phyloP scores from a whole-genome alignment of 2,888 invertebrate species.

The Spatulosminthurus flaviceps region DNA sequence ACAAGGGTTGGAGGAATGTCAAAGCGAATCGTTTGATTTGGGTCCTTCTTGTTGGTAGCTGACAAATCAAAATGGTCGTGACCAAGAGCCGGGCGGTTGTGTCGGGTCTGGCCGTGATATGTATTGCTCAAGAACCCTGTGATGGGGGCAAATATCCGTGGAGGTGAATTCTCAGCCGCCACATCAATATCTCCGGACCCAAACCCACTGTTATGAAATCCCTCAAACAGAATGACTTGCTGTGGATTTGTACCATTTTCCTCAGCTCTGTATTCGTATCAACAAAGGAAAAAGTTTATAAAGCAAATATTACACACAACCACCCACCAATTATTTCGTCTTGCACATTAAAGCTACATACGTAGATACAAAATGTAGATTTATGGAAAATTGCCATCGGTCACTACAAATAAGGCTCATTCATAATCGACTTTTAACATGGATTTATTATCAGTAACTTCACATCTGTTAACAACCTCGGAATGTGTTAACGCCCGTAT shows the following conservation, averaged over 20 bases:
- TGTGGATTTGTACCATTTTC: slow-evolving; percentile 55
- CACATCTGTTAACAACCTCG: too few species aligned
- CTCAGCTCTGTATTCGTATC: slow-evolving; percentile 23
- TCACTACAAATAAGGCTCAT: too few species aligned
- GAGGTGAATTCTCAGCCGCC: background rate
- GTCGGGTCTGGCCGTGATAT: slow-evolving; percentile 82
- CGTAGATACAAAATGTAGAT: too few species aligned
- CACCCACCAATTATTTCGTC: too few species aligned
- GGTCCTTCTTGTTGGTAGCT: slow-evolving; percentile 69
- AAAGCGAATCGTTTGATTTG: slow-evolving; percentile 50
- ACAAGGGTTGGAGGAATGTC: slow-evolving; percentile 73
- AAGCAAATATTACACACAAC: too few species aligned
- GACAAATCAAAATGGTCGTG: slow-evolving; percentile 65
- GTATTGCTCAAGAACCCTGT: slow-evolving; percentile 72
- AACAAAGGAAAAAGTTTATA: background rate
- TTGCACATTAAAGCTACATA: too few species aligned
- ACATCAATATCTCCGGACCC: slow-evolving; percentile 53
- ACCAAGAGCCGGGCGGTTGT: slow-evolving; percentile 73
- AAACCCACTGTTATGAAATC: slow-evolving; percentile 61
- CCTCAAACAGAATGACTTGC: slow-evolving; percentile 56
- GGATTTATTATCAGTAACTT: too few species aligned
- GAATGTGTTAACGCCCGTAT: too few species aligned
- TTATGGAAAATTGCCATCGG: too few species aligned
- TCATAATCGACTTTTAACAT: too few species aligned
- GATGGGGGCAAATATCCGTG: slow-evolving; percentile 4